Conservation (phyloP, 2,888 invertebrate genomes). For the Epinotia nisella region DNA sequence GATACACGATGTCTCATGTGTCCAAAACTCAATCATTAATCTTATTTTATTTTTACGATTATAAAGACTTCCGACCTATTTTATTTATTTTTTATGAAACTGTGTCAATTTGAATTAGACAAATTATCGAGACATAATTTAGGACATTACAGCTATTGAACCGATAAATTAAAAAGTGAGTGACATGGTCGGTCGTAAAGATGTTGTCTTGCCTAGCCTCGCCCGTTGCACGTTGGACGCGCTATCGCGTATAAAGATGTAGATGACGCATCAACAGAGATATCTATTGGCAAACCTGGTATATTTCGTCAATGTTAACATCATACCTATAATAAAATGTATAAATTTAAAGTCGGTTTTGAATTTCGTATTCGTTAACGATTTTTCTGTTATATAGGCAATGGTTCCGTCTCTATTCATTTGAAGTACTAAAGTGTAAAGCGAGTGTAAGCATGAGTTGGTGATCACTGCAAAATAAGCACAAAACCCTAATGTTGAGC, state of each 20-base stretch:
- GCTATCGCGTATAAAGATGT: constrained; percentile 53
- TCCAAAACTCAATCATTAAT: constrained; percentile 28
- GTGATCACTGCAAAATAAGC: too few species aligned
- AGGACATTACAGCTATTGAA: constrained; percentile 51
- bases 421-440: neutral
- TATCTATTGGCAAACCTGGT: constrained; percentile 60
- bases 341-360: constrained; percentile 30
- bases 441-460: neutral
- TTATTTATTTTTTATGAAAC: constrained; percentile 14
- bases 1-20: constrained; percentile 23
- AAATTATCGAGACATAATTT: constrained; percentile 47
- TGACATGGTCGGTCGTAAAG: constrained; percentile 63
- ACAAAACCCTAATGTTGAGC: too few species aligned
- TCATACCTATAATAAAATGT: constrained; percentile 25
- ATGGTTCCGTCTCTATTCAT: neutral
- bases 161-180: constrained; percentile 59
- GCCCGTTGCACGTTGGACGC: constrained; percentile 53
- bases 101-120: constrained; percentile 32
- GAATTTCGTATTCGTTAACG: neutral
- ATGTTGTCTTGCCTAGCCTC: constrained; percentile 54
- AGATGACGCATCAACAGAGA: constrained; percentile 75
- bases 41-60: constrained; percentile 25
- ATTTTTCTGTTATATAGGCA: neutral
- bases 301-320: constrained; percentile 39
- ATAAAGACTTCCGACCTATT: neutral